Percentiles rank a stretch among this genome's conserved stretches.
phyloP scores from a whole-genome alignment of 2,113 vertebrate species.

The Thermophis baileyi region DNA sequence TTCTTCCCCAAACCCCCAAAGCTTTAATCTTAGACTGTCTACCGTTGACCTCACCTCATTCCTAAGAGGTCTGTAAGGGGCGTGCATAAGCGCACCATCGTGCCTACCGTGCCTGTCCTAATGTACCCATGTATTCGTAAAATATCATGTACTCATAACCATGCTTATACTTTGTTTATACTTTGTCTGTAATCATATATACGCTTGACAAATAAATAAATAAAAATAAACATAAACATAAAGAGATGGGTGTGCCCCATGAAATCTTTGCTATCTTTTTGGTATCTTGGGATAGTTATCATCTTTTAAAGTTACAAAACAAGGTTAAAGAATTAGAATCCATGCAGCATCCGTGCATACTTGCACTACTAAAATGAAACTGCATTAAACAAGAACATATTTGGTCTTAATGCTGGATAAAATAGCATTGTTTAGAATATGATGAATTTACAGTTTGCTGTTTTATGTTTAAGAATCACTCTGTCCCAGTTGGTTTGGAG shows the following conservation, averaged over 20 bases:
- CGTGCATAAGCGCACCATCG: no score
- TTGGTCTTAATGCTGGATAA: neutral
- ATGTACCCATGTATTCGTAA: no score
- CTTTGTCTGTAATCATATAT: no score
- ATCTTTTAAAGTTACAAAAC: slow-evolving; percentile 38
- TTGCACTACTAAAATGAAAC: slow-evolving; percentile 1
- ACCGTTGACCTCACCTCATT: no score
- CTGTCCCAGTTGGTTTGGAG: neutral
- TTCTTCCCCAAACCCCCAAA: no score
- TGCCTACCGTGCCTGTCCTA: no score
- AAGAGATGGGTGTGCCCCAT: neutral
- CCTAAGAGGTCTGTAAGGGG: no score
- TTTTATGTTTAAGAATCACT: neutral
- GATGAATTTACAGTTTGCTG: neutral
- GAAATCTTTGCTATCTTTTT: neutral
- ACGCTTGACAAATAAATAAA: no score
- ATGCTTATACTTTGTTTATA: no score
- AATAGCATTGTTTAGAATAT: neutral
- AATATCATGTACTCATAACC: no score
- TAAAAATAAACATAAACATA: neutral
- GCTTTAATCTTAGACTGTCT: no score
- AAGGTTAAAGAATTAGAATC: slow-evolving; percentile 21
- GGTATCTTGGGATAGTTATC: neutral
- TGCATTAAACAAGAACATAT: slow-evolving; percentile 8
- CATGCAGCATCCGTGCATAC: neutral